These are phyloP conservation scores for Aspidapion aeneum DNA, from an alignment of 2,888 invertebrate genomes.

Conservation along the genomic window DNA sequence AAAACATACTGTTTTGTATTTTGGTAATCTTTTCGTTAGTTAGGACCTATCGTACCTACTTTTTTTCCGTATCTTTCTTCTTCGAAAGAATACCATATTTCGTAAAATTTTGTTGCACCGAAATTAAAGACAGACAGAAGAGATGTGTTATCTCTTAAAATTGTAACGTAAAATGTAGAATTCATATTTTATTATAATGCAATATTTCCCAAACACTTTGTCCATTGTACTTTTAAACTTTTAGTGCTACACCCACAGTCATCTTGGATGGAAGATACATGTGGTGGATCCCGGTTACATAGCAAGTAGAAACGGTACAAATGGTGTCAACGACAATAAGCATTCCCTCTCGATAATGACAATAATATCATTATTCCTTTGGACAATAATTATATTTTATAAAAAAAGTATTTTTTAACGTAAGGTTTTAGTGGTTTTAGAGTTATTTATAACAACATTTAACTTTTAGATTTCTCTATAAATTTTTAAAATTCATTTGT, in stretches of 20 bases:
- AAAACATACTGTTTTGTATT: no score
- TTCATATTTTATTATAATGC: no score
- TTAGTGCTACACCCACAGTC: conserved; percentile 90
- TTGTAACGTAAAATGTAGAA: no score
- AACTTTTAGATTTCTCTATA: neutral
- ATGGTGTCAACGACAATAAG: conserved; percentile 20
- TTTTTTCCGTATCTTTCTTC: no score
- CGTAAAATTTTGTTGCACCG: no score
- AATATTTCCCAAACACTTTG: no score
- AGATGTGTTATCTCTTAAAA: no score
- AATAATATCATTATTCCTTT: neutral
- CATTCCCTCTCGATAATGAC: neutral
- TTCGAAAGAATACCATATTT: no score
- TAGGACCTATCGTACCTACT: no score
- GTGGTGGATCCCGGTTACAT: conserved; percentile 69
- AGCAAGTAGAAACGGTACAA: conserved; percentile 40
- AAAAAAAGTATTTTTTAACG: neutral
- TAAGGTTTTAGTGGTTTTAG: neutral
- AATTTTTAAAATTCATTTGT: neutral
- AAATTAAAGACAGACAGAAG: no score
- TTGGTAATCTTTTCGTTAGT: no score
- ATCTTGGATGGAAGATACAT: conserved; percentile 90
- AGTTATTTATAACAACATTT: neutral
- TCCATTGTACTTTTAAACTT: no score
- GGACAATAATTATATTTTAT: neutral